Evolutionary conservation across 2,888 invertebrate genomes (phyloP).

Genomic region (Trimorus sp.): DNA sequence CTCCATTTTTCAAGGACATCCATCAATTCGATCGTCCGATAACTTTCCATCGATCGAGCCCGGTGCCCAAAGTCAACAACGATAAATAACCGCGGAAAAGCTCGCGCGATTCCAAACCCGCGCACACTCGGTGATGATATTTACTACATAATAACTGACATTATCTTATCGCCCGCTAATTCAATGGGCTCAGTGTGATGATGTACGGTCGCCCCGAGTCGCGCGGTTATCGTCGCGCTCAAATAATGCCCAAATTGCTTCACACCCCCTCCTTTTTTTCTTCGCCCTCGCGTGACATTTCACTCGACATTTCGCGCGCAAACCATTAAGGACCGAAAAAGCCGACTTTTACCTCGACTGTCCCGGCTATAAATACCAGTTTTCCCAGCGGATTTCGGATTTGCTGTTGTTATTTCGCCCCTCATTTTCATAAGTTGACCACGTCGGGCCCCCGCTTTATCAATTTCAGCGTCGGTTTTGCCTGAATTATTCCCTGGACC

Average conservation of each 20-base stretch:
- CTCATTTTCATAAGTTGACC: conserved; percentile 28
- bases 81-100: conserved; percentile 46
- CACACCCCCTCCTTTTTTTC: conserved; percentile 20
- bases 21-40: conserved; percentile 20
- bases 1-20: conserved; percentile 21
- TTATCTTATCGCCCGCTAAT: conserved; percentile 61
- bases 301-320: not conserved
- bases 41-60: conserved; percentile 22
- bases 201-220: conserved; percentile 40
- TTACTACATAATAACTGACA: conserved; percentile 60
- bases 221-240: conserved; percentile 46
- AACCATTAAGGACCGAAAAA: conserved; percentile 13
- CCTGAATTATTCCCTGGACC: too few relatives aligned
- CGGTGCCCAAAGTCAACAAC: conserved; percentile 33
- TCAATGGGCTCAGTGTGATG: conserved; percentile 40
- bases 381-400: conserved; percentile 23
- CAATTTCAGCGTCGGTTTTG: too few relatives aligned
- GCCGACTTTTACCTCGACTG: conserved; percentile 31
- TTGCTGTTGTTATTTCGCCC: not conserved
- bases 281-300: too few relatives aligned
- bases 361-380: conserved; percentile 23
- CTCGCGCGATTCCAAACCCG: conserved; percentile 36
- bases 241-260: conserved; percentile 41
- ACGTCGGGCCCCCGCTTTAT: too few relatives aligned
- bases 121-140: conserved; percentile 45